These are phyloP conservation scores for Ammodytes dubius DNA, from an alignment of 2,113 vertebrate species.

Conservation along the genomic window DNA sequence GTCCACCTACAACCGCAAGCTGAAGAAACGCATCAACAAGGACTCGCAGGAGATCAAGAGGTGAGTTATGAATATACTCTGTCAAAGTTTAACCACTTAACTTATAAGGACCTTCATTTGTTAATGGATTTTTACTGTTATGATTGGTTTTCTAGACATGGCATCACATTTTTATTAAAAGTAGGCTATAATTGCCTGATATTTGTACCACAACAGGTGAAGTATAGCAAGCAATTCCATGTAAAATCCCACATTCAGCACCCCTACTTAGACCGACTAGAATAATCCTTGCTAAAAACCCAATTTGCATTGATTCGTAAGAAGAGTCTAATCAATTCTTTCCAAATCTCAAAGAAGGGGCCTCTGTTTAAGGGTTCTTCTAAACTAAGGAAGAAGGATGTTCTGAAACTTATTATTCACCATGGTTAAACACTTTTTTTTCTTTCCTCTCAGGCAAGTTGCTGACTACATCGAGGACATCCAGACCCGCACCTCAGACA, in stretches of 20 bases:
- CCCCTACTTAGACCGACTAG: too few relatives aligned
- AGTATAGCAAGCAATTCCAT: too few relatives aligned
- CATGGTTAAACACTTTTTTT: not conserved
- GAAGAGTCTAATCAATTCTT: too few relatives aligned
- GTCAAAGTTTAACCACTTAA: not conserved
- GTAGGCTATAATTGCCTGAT: too few relatives aligned
- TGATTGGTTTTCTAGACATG: not conserved
- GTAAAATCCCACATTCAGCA: too few relatives aligned
- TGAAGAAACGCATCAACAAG: slow-evolving; percentile 85
- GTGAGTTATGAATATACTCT: slow-evolving; percentile 56
- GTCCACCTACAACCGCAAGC: slow-evolving; percentile 78
- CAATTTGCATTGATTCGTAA: too few relatives aligned
- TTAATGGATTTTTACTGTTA: not conserved
- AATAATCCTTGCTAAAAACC: too few relatives aligned
- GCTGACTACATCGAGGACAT: slow-evolving; percentile 68
- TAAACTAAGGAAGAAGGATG: too few relatives aligned
- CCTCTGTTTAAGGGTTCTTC: too few relatives aligned
- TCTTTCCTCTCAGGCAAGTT: slow-evolving; percentile 62
- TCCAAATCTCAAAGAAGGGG: too few relatives aligned
- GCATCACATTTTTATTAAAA: too few relatives aligned
- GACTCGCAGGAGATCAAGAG: slow-evolving; percentile 81
- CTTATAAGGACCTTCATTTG: not conserved
- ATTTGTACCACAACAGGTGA: too few relatives aligned
- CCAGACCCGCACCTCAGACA: slow-evolving; percentile 55
- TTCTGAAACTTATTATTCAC: not conserved